Evolutionary conservation across 2,113 vertebrate species (phyloP), one percentile per base, ranked within the genome.

Genomic region (Mus spicilegus): DNA sequence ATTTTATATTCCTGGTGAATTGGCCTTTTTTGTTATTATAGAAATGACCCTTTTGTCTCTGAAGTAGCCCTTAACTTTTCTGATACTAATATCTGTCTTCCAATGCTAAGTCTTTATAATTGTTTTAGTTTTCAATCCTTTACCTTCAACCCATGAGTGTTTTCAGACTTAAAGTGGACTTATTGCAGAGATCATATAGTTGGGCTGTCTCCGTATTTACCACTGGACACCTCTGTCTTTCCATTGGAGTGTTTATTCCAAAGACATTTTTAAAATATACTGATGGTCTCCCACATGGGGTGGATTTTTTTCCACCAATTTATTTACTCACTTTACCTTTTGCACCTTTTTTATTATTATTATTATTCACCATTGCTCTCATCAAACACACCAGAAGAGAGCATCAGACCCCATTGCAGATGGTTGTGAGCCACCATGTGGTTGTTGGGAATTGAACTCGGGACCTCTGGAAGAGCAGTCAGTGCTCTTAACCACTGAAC

Each of bases 1-100:
- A 88, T 73, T 51, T 92, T 85, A 85, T 65, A 65, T 85, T 94
- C 81, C 78, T 94, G 75, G 90, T 63, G 76, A 86, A 86, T 46
- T 63, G 46, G 51, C 42, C 30, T 84, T 73, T 28, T 77, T 67
- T 39, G 73, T 88, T 91, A 76, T 73, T 93, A 28, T 65, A 89
- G n/a, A 86, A 33, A 49, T 78, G 36, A 58, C 22, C 2, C 39
- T 84, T 85, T 69, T 54, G 51, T 61, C 49, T 91, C 63, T 95
- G 82, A 84, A 77, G 82, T 84, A 33, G 12, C 78, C 49, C 70
- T 90, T 86, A 77, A 46, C 63, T 51, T 93, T 67, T 88, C 46
- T 88, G 70, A 84, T 91, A 58, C 36, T 80, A 33, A 54, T 12
- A 42, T 78, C 70, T 69, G 8, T 72, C 61, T 93, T 96, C n/a